These are phyloP conservation scores for Gryon sp. DNA, from an alignment of 1,140 invertebrate species.

Conservation along the genomic window DNA sequence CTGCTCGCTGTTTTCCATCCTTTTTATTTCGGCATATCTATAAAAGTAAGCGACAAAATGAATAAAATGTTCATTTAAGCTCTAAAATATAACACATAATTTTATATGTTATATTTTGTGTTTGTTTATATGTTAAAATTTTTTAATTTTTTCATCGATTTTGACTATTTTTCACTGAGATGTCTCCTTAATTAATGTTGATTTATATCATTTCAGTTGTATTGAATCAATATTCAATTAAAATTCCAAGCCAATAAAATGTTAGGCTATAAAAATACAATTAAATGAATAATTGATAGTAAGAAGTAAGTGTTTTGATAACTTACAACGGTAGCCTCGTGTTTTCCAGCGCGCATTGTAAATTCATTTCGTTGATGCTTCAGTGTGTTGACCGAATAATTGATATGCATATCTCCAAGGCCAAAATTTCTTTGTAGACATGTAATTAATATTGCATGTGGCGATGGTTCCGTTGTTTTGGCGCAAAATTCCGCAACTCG, in stretches of 20 bases:
- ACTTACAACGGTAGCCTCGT: constrained; percentile 88
- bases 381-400: constrained; percentile 92
- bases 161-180: no score
- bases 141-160: no score
- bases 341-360: constrained; percentile 96
- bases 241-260: no score
- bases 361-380: constrained; percentile 97
- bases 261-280: no score
- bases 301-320: no score
- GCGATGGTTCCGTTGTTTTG: constrained; percentile 96
- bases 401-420: constrained; percentile 91
- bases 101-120: no score
- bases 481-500: constrained; percentile 95
- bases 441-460: constrained; percentile 94
- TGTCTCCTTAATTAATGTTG: neutral
- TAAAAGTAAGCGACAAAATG: constrained; percentile 12
- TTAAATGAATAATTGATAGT: no score
- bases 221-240: no score
- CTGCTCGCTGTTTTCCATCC: constrained; percentile 97
- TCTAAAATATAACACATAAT: no score
- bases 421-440: constrained; percentile 97
- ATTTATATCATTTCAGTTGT: no score
- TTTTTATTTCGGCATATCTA: constrained; percentile 94
- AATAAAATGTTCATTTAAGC: no score
- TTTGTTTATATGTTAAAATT: no score